Base-by-base conservation (phyloP, 2,797 vertebrate species). In the Clarias platycephalus region DNA sequence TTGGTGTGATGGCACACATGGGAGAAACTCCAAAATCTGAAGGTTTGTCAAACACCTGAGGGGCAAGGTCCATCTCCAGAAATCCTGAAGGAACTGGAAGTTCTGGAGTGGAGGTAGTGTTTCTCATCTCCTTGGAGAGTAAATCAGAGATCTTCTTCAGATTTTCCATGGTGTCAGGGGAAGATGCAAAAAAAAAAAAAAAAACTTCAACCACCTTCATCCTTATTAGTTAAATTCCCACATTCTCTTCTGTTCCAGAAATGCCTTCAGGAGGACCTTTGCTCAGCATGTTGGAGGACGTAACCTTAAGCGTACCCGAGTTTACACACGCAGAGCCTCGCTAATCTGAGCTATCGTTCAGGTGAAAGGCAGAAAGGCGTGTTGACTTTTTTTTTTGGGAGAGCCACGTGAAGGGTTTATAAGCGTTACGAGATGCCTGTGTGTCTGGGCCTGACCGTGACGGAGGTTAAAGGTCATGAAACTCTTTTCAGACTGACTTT, bases 281-380 rank as follows among this genome's bases (percentile, higher is more conserved):
- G n/a, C 28, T 85, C 60, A 68, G 6, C 68, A 80, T 40, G 80
- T 24, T 18, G 57, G 26, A 26, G 64, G 44, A 16, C 55, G 83
- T 60, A 83, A 68, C 13, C 13, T 80, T 67, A 77, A 77, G 49
- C 13, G 28, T 40, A 58, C 31, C 18, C 24, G 80, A 76, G 55
- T 18, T n/a, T 74, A 44, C 15, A 28, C n/a, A 64, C 1, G 22
- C 24, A 28, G 64, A 26, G 58, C 31, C 6, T 63, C 57, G 28
- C 67, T 86, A 82, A 83, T 80, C 75, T 86, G 81, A 83, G 55
- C 76, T 83, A 83, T 20, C 8, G 26, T 86, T 83, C 77, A 67
- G 58, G 22, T 16, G 20, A 63, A 63, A 74, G 76, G 24, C 49
- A 49, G 5, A 57, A 74, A 55, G 53, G 24, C 44, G 44, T 82